phyloP scores from a whole-genome alignment of 2,797 vertebrate genomes.

The Myioborus melanocephalus region DNA sequence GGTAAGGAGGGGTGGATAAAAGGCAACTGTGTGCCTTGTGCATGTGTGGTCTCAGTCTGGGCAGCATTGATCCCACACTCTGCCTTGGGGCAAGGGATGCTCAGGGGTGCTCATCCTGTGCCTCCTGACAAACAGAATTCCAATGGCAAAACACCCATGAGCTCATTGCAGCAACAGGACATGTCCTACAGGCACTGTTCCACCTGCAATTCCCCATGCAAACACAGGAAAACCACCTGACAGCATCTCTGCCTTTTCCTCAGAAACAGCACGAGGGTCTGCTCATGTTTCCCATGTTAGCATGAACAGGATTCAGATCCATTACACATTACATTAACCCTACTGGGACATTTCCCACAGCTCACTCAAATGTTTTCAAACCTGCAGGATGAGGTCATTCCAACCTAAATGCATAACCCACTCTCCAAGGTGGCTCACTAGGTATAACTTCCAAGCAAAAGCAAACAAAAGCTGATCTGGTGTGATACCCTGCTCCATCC shows the following conservation, averaged over 20 bases:
- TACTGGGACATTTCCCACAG: not conserved
- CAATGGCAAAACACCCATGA: not conserved
- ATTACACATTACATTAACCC: not conserved
- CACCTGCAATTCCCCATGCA: not conserved
- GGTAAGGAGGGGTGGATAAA: not conserved
- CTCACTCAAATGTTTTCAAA: slow-evolving; percentile 11
- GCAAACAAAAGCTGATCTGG: slow-evolving; percentile 1
- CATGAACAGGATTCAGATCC: not conserved
- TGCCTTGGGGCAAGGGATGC: not conserved
- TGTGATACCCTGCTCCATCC: not conserved
- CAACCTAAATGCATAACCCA: not conserved
- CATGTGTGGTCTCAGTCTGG: not conserved
- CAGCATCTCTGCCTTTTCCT: not conserved
- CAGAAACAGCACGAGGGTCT: not conserved
- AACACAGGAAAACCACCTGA: not conserved
- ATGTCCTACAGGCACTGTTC: not conserved
- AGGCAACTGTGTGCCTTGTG: not conserved
- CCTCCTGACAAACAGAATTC: not conserved
- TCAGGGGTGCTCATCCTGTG: not conserved
- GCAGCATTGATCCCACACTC: not conserved
- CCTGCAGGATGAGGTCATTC: slow-evolving; percentile 42
- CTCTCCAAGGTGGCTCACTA: not conserved
- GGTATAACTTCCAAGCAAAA: not conserved
- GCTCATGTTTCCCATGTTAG: not conserved
- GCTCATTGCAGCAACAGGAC: not conserved